Evolutionary conservation across 2,797 vertebrate species (phyloP), one percentile per base, ranked within the genome.

Genomic region (Hyperoplus immaculatus): DNA sequence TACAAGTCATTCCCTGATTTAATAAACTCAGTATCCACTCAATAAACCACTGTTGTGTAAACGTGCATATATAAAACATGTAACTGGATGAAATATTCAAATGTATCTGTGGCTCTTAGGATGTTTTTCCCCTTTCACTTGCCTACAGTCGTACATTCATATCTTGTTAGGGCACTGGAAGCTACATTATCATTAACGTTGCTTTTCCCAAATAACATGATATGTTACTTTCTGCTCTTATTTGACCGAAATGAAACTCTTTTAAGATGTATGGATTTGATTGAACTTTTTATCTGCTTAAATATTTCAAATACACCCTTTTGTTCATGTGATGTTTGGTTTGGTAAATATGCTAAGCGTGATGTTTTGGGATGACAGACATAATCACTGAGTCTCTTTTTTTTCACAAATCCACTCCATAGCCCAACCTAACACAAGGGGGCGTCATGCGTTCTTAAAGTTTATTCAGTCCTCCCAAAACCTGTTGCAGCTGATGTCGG

Each of bases 341-440:
- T 21, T 21, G 21, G 21, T 21, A 21, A 61, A 58, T 51, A 18
- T 1, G 5, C 10, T 57, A 14, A 59, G 5, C n/a, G 18, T 13
- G 8, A 12, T 4, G 29, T 29, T 29, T 29, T 29, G 29, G 29
- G 29, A 29, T 3, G 29, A 29, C 3, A 68, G 47, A 42, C 9
- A 61, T 41, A 68, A 38, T 16, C 29, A 60, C 9, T 53, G n/a
- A 58, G 42, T 9, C 56, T 29, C n/a, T 55, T 5, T 29, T 53
- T 54, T 69, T n/a, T 29, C 13, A 53, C 29, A 78, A 45, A 53
- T 68, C 39, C n/a, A 21, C 15, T 79, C 51, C n/a, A 72, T 18
- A 65, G 39, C 76, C 60, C 21, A 66, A 43, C 2, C 67, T 46
- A 63, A 93, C 93, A 93, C 90, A 88, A 94, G 93, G 78, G 91